These are phyloP conservation scores for Oreochromis niloticus DNA, from an alignment of 2,113 vertebrate genomes.

Conservation along the genomic window DNA sequence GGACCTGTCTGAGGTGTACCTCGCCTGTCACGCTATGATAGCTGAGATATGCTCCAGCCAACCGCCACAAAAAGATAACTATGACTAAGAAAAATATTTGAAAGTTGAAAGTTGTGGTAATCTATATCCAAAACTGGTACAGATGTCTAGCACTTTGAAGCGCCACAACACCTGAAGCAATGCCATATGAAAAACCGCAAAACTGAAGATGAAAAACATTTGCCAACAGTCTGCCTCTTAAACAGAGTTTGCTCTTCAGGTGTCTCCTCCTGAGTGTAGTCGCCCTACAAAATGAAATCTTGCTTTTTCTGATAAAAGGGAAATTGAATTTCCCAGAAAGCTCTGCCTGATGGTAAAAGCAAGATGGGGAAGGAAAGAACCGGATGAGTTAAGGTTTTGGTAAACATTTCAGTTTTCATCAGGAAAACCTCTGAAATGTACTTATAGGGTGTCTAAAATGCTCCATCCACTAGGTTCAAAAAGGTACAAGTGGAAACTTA, in stretches of 20 bases:
- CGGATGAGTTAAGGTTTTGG: background rate
- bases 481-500: background rate
- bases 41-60: background rate
- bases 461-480: background rate
- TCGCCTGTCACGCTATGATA: background rate
- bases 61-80: background rate
- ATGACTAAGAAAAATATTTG: background rate
- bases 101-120: background rate
- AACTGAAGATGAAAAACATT: background rate
- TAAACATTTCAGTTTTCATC: constrained; percentile 30
- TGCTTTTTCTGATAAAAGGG: constrained; percentile 25
- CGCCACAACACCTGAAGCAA: background rate
- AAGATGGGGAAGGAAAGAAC: background rate
- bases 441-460: background rate
- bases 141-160: background rate
- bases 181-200: background rate
- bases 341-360: background rate
- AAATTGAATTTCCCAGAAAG: constrained; percentile 33
- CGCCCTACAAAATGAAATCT: constrained; percentile 21
- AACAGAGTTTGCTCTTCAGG: constrained; percentile 29
- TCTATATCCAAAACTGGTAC: background rate
- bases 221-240: background rate
- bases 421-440: background rate
- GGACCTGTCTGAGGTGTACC: background rate
- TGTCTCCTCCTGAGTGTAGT: constrained; percentile 7